These are phyloP conservation scores for Catocala nupta DNA, from an alignment of 2,888 invertebrate genomes.

Conservation along the genomic window DNA sequence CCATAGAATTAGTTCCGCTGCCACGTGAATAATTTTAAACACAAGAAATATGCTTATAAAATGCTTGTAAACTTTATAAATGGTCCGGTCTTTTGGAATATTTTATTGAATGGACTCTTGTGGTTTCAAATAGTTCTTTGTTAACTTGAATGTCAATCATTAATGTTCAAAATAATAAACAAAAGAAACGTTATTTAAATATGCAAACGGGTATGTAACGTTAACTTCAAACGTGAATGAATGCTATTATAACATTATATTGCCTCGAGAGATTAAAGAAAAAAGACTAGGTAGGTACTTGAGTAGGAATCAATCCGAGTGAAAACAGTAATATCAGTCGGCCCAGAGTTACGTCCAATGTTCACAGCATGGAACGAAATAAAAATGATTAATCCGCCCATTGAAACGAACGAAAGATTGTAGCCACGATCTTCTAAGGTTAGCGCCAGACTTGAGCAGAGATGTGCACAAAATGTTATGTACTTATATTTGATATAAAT, in stretches of 20 bases:
- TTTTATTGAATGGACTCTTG: slow-evolving; percentile 12
- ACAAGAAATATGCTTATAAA: slow-evolving; percentile 37
- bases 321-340: slow-evolving; percentile 37
- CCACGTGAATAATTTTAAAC: slow-evolving; percentile 50
- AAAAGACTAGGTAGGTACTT: slow-evolving; percentile 5
- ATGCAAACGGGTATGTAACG: no score
- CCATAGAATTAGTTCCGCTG: slow-evolving; percentile 47
- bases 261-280: background rate
- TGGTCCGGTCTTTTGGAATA: background rate
- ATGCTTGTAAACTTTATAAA: slow-evolving; percentile 19
- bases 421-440: slow-evolving; percentile 16
- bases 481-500: background rate
- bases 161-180: no score
- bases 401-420: slow-evolving; percentile 29
- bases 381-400: slow-evolving; percentile 43
- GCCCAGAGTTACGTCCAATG: slow-evolving; percentile 32
- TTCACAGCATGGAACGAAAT: slow-evolving; percentile 36
- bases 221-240: background rate
- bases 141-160: background rate
- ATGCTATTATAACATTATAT: background rate
- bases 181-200: no score
- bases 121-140: slow-evolving; percentile 14
- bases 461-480: background rate
- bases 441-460: background rate
- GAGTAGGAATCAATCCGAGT: slow-evolving; percentile 26